Conservation (phyloP, 1,140 invertebrate species). For the Drosophila tristis region DNA sequence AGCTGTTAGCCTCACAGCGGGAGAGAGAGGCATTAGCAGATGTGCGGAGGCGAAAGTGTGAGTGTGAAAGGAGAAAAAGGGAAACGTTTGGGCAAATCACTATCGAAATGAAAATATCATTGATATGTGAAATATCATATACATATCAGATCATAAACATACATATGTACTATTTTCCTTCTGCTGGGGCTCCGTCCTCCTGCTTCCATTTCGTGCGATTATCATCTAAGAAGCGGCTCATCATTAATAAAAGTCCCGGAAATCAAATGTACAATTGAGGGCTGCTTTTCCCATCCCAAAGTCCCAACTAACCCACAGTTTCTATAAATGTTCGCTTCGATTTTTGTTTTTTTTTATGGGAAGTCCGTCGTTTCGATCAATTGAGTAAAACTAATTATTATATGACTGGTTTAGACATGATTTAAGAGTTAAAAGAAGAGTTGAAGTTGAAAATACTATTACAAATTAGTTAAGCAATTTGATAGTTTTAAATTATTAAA, state of each 20-base stretch:
- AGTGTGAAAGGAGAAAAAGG: background rate
- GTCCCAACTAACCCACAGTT: too few relatives aligned
- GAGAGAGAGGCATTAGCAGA: background rate
- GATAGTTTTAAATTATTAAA: too few relatives aligned
- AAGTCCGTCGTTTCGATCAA: too few relatives aligned
- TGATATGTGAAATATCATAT: constrained; percentile 35
- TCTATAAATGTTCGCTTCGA: too few relatives aligned
- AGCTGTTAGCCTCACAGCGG: constrained; percentile 44
- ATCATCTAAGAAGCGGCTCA: constrained; percentile 28
- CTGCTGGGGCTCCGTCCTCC: background rate
- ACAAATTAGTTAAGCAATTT: too few relatives aligned
- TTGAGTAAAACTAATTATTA: too few relatives aligned
- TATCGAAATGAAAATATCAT: constrained; percentile 69
- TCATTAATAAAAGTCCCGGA: constrained; percentile 34
- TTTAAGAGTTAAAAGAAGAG: too few relatives aligned
- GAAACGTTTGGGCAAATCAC: constrained; percentile 51
- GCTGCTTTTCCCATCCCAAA: background rate
- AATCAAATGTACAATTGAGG: background rate
- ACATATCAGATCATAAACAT: too few relatives aligned
- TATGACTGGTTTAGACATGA: too few relatives aligned
- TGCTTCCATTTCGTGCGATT: constrained; percentile 25
- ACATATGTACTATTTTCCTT: too few relatives aligned
- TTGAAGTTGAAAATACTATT: too few relatives aligned
- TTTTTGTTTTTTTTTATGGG: too few relatives aligned
- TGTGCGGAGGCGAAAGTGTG: background rate